These are phyloP conservation scores for Cepaea nemoralis DNA, from an alignment of 1,140 invertebrate species.

Conservation along the genomic window DNA sequence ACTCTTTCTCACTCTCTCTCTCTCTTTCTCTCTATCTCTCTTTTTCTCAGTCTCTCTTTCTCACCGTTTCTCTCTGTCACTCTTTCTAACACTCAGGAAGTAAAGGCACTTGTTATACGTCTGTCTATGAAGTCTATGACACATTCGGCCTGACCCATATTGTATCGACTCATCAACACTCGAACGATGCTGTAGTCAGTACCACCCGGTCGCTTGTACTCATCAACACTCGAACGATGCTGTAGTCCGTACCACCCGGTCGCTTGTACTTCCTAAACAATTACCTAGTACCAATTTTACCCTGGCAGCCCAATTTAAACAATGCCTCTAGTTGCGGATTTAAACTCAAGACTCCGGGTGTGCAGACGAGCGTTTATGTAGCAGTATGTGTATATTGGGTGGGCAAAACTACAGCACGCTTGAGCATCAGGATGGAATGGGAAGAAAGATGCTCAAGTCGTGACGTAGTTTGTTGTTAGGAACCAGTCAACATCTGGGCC, in stretches of 20 bases:
- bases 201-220: neutral
- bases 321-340: too few species aligned
- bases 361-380: too few species aligned
- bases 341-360: too few species aligned
- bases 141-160: neutral
- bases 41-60: neutral
- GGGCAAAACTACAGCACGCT: too few species aligned
- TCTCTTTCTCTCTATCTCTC: neutral
- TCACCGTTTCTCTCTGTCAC: neutral
- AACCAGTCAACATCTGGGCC: too few species aligned
- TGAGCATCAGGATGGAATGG: too few species aligned
- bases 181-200: neutral
- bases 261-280: too few species aligned
- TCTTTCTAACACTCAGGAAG: neutral
- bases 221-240: neutral
- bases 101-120: neutral
- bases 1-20: neutral
- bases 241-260: neutral
- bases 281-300: too few species aligned
- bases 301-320: too few species aligned
- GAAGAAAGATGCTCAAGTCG: too few species aligned
- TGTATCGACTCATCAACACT: neutral
- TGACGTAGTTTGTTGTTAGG: too few species aligned
- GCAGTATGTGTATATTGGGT: too few species aligned
- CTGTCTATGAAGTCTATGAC: neutral